Conservation (phyloP, 1,140 invertebrate genomes). For the Antheraea pernyi region DNA sequence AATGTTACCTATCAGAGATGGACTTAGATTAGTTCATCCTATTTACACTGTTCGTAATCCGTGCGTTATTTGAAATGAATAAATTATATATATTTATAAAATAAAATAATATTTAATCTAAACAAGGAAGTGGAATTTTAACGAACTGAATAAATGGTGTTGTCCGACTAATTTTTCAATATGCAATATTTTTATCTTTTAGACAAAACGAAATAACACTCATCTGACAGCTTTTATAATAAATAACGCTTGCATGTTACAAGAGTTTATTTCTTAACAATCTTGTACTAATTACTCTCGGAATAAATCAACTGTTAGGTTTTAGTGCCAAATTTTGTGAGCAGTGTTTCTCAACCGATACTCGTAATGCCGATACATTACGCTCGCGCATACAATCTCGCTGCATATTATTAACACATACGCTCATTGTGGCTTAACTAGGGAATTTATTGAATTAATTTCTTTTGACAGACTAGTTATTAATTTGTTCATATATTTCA, state of each 20-base stretch:
- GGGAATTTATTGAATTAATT: background rate
- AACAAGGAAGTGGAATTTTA: no score
- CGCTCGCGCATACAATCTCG: no score
- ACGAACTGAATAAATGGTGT: no score
- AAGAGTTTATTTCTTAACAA: slow-evolving; percentile 42
- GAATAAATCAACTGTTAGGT: slow-evolving; percentile 39
- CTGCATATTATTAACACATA: background rate
- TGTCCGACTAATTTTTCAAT: no score
- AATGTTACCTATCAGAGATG: slow-evolving; percentile 65
- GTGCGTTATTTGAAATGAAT: background rate
- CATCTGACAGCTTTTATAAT: slow-evolving; percentile 15
- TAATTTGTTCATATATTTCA: background rate
- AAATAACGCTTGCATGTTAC: slow-evolving; percentile 26
- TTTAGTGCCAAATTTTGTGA: slow-evolving; percentile 27
- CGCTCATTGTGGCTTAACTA: background rate
- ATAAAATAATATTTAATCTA: background rate
- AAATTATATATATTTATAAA: background rate
- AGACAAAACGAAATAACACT: slow-evolving; percentile 22
- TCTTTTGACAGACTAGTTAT: background rate
- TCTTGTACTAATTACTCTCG: slow-evolving; percentile 35
- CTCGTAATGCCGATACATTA: no score
- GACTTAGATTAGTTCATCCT: slow-evolving; percentile 57
- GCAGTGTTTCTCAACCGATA: slow-evolving; percentile 8
- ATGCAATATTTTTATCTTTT: no score
- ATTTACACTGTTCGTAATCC: slow-evolving; percentile 44